These are phyloP conservation scores for Scylla paramamosain DNA, from an alignment of 1,140 invertebrate genomes.

Conservation along the genomic window DNA sequence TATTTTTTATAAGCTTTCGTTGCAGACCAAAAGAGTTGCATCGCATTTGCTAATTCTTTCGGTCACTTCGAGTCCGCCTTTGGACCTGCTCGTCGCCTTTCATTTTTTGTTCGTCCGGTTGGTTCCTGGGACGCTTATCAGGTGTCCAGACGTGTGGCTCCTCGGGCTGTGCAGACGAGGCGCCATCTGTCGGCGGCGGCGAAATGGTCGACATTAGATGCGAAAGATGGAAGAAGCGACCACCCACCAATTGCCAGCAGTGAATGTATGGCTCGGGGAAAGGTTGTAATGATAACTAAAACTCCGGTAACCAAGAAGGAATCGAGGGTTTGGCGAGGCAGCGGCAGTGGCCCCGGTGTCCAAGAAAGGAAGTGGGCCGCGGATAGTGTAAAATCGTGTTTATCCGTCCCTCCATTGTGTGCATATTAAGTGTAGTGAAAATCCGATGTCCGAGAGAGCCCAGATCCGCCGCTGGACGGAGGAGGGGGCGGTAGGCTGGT, in stretches of 20 bases:
- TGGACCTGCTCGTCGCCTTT: not conserved
- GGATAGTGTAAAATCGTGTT: conserved; percentile 13
- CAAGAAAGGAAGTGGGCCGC: not conserved
- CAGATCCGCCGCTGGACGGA: not conserved
- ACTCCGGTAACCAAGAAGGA: not conserved
- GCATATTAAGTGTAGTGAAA: not conserved
- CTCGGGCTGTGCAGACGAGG: not conserved
- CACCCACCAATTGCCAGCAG: not conserved
- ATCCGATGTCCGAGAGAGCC: not conserved
- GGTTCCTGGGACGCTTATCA: conserved; percentile 10
- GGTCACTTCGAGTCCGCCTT: not conserved
- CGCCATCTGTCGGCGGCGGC: conserved; percentile 1
- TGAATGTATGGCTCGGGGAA: not conserved
- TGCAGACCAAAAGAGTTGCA: conserved; percentile 6
- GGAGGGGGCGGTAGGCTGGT: not conserved
- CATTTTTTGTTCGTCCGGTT: not conserved
- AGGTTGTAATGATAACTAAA: not conserved
- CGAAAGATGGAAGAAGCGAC: not conserved
- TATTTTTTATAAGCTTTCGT: conserved; percentile 24
- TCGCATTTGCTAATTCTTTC: conserved; percentile 4
- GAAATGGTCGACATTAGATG: not conserved
- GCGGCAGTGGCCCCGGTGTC: not conserved
- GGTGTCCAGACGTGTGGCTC: not conserved
- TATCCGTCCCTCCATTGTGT: conserved; percentile 1
- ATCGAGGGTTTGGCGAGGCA: not conserved